phyloP scores from a whole-genome alignment of 2,113 vertebrate genomes.

The Mustela lutreola region DNA sequence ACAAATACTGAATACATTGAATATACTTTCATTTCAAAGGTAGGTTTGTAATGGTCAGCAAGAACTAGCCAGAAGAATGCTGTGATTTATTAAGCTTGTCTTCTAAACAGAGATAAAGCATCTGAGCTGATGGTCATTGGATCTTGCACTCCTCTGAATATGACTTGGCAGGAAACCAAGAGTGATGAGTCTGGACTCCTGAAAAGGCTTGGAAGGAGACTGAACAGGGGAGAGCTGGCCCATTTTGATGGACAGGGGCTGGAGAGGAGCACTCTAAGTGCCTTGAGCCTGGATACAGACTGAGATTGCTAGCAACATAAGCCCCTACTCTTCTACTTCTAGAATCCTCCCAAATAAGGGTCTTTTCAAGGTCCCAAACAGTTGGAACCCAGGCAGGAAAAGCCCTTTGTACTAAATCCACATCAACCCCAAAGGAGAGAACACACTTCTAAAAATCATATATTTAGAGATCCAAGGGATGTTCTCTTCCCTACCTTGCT shows the following conservation, averaged over 20 bases:
- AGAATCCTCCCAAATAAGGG: neutral
- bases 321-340: neutral
- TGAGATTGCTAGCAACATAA: rapidly evolving
- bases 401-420: neutral
- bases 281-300: neutral
- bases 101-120: neutral
- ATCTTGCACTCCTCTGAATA: neutral
- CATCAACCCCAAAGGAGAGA: neutral
- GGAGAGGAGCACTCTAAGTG: neutral
- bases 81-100: constrained; percentile 36
- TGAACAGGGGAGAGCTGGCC: neutral
- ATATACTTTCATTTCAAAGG: neutral
- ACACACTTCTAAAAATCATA: neutral
- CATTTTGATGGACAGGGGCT: neutral
- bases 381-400: neutral
- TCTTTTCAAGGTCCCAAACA: neutral
- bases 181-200: neutral
- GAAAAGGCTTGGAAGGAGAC: neutral
- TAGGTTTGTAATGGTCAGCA: neutral
- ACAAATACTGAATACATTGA: neutral
- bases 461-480: neutral
- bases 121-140: neutral
- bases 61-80: neutral
- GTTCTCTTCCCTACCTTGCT: too few relatives aligned
- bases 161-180: neutral